Percentiles rank a stretch among this genome's conserved stretches.
phyloP scores from a whole-genome alignment of 2,888 invertebrate genomes.

The Himalopsyche japonica region DNA sequence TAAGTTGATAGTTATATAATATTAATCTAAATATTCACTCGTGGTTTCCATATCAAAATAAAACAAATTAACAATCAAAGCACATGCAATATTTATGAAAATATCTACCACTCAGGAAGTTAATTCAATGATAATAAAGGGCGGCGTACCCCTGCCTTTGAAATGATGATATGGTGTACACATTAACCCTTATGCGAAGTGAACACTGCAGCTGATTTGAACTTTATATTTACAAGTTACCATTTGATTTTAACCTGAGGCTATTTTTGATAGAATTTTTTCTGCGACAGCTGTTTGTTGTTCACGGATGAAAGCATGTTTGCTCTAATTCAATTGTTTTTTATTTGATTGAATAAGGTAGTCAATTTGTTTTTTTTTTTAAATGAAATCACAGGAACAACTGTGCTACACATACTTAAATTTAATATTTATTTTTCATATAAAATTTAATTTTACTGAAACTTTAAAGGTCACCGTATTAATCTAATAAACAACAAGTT shows the following conservation, averaged over 20 bases:
- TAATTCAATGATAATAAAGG: slow-evolving; percentile 7
- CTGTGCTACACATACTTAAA: too few relatives aligned
- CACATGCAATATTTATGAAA: not conserved
- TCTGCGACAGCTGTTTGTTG: not conserved
- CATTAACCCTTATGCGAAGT: not conserved
- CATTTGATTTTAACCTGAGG: not conserved
- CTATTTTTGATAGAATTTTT: not conserved
- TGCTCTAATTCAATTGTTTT: not conserved
- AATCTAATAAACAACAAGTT: too few relatives aligned
- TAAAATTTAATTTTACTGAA: too few relatives aligned
- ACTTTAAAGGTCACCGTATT: too few relatives aligned
- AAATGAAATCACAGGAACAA: too few relatives aligned
- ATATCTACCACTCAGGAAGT: not conserved
- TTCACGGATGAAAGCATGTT: not conserved
- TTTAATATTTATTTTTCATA: too few relatives aligned
- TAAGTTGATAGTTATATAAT: not conserved
- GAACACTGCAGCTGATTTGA: not conserved
- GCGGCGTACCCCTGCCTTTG: not conserved
- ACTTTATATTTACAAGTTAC: not conserved
- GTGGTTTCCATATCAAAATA: not conserved
- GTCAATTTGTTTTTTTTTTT: not conserved
- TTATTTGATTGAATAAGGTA: not conserved
- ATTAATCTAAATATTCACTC: not conserved
- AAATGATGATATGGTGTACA: not conserved
- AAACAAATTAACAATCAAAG: not conserved